A percentile compares a stretch with the other conserved stretches of the same genome.
These are phyloP conservation scores for Chironex yamaguchii DNA, from an alignment of 30 jellyfish, hydroid and myxozoan species.

Conservation along the genomic window DNA sequence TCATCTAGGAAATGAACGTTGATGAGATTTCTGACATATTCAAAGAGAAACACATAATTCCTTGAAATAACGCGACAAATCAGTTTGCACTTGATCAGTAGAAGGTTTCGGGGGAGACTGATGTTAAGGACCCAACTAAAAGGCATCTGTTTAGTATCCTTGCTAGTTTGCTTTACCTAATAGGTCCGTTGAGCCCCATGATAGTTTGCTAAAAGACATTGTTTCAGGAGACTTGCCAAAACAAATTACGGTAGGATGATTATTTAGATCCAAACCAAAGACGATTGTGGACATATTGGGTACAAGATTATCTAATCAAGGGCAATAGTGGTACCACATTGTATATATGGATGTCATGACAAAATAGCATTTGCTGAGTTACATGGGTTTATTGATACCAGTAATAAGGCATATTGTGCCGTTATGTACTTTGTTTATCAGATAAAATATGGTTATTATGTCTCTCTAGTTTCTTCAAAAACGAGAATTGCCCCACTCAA, in stretches of 20 bases:
- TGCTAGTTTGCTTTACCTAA: slow-evolving; percentile 17
- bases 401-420: slow-evolving; percentile 26
- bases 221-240: slow-evolving; percentile 14
- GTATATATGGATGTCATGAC: neutral
- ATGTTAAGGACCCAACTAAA: too few relatives aligned
- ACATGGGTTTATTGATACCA: slow-evolving; percentile 17
- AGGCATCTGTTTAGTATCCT: neutral
- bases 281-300: slow-evolving; percentile 1
- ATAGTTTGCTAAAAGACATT: slow-evolving; percentile 10
- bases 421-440: neutral
- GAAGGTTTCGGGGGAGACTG: too few relatives aligned
- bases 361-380: neutral
- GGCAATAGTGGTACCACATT: neutral
- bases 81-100: too few relatives aligned
- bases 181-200: slow-evolving; percentile 25
- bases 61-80: too few relatives aligned
- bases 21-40: too few relatives aligned
- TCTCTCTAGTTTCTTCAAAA: slow-evolving; percentile 16
- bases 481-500: slow-evolving; percentile 30
- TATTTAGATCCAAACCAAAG: neutral
- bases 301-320: neutral
- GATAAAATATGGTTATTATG: neutral
- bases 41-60: too few relatives aligned
- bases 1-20: too few relatives aligned
- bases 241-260: slow-evolving; percentile 22